Percentiles rank a stretch among this genome's conserved stretches.
Evolutionary conservation across 2,113 vertebrate genomes (phyloP).

Genomic region (Mormoops blainvillei): DNA sequence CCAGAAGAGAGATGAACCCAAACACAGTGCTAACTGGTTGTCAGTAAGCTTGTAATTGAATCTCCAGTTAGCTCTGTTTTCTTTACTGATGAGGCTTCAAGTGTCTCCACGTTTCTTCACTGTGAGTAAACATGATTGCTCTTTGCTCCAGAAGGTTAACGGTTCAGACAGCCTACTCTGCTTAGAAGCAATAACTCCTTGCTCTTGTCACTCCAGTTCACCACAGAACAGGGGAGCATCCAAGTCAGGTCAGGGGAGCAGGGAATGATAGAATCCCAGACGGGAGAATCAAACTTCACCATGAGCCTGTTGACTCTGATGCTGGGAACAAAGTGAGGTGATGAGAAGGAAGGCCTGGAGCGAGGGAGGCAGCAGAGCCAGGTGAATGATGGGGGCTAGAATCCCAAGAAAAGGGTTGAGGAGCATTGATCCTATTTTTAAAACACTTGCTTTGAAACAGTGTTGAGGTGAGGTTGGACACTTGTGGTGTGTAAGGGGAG

Average conservation of each 20-base stretch:
- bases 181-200: constrained; percentile 38
- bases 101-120: background rate
- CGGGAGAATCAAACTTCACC: constrained; percentile 47
- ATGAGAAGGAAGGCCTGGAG: background rate
- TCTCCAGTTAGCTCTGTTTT: constrained; percentile 41
- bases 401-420: background rate
- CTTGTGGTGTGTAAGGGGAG: background rate
- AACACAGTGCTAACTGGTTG: background rate
- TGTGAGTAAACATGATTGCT: constrained; percentile 51
- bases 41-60: constrained; percentile 30
- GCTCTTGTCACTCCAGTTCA: constrained; percentile 55
- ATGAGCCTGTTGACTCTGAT: background rate
- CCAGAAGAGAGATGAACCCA: constrained; percentile 33
- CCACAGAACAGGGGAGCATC: constrained; percentile 39
- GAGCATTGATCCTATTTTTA: background rate
- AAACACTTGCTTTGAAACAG: constrained; percentile 33
- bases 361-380: background rate
- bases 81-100: constrained; percentile 41
- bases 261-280: constrained; percentile 45
- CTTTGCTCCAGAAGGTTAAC: constrained; percentile 37
- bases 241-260: constrained; percentile 71
- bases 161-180: constrained; percentile 4
- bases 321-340: background rate
- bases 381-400: background rate
- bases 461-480: background rate